A percentile compares a stretch with the other conserved stretches of the same genome.
phyloP scores from a whole-genome alignment of 2,888 invertebrate genomes.

The Caenorhabditis macrosperma region DNA sequence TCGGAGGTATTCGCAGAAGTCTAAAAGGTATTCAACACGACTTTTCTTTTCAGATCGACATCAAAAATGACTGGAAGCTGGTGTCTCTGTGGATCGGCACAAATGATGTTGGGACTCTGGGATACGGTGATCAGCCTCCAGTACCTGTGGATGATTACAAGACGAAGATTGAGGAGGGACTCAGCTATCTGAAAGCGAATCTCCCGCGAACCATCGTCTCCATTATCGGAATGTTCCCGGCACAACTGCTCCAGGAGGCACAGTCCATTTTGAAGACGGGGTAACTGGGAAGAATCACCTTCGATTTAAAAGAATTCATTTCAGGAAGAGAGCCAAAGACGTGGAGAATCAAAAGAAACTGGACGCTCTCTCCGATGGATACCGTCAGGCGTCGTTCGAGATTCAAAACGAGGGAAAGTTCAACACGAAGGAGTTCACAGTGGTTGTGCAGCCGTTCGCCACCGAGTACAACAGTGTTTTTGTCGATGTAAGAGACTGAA shows the following conservation, averaged over 20 bases:
- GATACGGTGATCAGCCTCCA: slow-evolving; percentile 20
- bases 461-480: slow-evolving; percentile 50
- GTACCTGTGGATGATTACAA: slow-evolving; percentile 54
- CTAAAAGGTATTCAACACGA: no score
- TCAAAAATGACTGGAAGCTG: slow-evolving; percentile 72
- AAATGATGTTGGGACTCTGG: slow-evolving; percentile 67
- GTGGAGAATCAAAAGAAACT: slow-evolving; percentile 23
- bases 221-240: slow-evolving; percentile 58
- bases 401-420: slow-evolving; percentile 64
- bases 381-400: slow-evolving; percentile 45
- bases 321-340: slow-evolving; percentile 23
- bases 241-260: slow-evolving; percentile 63
- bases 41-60: slow-evolving; percentile 59
- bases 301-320: neutral
- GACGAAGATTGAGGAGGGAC: slow-evolving; percentile 41
- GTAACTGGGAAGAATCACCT: slow-evolving; percentile 7
- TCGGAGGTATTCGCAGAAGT: no score
- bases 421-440: slow-evolving; percentile 55
- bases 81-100: slow-evolving; percentile 74
- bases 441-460: slow-evolving; percentile 60
- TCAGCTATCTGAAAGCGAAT: slow-evolving; percentile 47
- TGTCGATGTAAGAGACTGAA: slow-evolving; percentile 44
- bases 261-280: slow-evolving; percentile 50
- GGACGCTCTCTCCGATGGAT: slow-evolving; percentile 26
- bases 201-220: slow-evolving; percentile 62